phyloP scores from a whole-genome alignment of 2,888 invertebrate species.

The Epirrhoe alternata region DNA sequence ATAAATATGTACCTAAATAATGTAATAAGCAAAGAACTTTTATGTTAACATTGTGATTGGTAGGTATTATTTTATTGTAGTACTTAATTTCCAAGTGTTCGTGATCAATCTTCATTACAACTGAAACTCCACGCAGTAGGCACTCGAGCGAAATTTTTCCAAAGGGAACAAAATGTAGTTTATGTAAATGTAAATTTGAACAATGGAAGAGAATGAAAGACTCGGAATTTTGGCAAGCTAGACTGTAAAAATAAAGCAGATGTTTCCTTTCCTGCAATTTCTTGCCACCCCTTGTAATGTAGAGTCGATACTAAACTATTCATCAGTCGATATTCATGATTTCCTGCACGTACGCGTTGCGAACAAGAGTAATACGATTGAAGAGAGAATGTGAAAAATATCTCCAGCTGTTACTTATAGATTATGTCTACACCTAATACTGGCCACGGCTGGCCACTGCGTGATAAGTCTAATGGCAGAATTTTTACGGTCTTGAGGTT shows the following conservation, averaged over 20 bases:
- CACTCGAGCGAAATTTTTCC: neutral
- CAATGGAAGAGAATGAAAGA: neutral
- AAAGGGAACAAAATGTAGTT: neutral
- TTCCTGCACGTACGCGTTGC: slow-evolving; percentile 31
- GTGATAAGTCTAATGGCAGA: neutral
- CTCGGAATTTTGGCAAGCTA: neutral
- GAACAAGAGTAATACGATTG: slow-evolving; percentile 19
- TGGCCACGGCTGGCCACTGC: neutral
- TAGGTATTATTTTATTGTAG: neutral
- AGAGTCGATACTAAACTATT: slow-evolving; percentile 44
- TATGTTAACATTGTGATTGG: slow-evolving; percentile 1
- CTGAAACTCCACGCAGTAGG: neutral
- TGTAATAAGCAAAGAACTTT: neutral
- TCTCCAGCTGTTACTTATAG: slow-evolving; percentile 7
- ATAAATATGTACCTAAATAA: no score
- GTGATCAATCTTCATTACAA: slow-evolving; percentile 4
- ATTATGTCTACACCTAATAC: slow-evolving; percentile 10
- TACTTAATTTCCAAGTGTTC: neutral
- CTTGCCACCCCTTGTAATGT: slow-evolving; percentile 20
- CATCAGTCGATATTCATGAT: slow-evolving; percentile 44
- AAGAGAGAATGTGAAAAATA: slow-evolving; percentile 17
- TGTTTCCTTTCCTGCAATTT: slow-evolving; percentile 17
- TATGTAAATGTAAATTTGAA: neutral
- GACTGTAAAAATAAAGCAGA: slow-evolving; percentile 23
- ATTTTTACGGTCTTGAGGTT: neutral